Percentiles rank a stretch among this genome's conserved stretches.
Evolutionary conservation across 1,140 invertebrate species (phyloP).

Genomic region (Drosophila ogumai): DNA sequence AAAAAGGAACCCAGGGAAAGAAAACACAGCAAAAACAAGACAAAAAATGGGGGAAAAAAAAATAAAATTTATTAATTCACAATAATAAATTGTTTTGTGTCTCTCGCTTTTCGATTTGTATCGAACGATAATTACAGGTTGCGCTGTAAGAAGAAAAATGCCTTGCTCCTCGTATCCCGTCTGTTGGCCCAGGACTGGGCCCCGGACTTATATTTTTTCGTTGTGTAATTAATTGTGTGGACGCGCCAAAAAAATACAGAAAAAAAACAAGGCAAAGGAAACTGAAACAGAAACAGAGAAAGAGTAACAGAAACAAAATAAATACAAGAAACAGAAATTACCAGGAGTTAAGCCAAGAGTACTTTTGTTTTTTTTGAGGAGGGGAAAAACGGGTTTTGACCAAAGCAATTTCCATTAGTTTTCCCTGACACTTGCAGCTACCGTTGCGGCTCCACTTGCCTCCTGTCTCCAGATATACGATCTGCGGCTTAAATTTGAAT

Average conservation of each 20-base stretch:
- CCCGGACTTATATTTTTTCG: constrained; percentile 40
- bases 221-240: constrained; percentile 72
- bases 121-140: constrained; percentile 79
- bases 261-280: constrained; percentile 8
- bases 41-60: constrained; percentile 8
- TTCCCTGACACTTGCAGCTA: constrained; percentile 49
- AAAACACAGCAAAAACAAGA: constrained; percentile 11
- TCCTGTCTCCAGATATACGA: neutral
- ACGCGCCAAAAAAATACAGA: constrained; percentile 26
- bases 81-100: constrained; percentile 79
- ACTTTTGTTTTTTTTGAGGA: neutral
- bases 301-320: constrained; percentile 1
- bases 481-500: constrained; percentile 20
- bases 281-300: constrained; percentile 8
- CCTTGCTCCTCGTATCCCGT: constrained; percentile 16
- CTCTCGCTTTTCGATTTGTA: constrained; percentile 79
- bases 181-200: constrained; percentile 4
- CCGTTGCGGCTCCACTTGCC: constrained; percentile 5
- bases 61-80: constrained; percentile 80
- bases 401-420: constrained; percentile 48
- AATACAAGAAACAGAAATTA: constrained; percentile 40
- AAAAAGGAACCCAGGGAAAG: neutral
- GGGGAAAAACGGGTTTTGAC: constrained; percentile 15
- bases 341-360: neutral
- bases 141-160: constrained; percentile 71